Base-by-base conservation (phyloP, 2,888 invertebrate species). In the Ophion costatus region DNA sequence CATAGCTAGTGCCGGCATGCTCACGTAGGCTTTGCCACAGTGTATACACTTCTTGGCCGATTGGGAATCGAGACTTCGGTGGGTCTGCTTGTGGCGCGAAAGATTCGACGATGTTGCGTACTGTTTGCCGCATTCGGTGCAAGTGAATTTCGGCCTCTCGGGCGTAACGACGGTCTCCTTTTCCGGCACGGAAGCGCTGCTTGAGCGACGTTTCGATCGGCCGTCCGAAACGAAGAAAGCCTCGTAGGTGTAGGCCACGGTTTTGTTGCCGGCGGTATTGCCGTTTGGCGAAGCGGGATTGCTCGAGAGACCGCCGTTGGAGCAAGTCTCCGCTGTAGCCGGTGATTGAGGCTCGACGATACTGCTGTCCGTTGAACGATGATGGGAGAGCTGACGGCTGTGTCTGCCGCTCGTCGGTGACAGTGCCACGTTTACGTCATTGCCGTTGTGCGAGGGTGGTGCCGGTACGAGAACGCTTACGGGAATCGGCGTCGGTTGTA, bases 11-110 rank as follows among this genome's bases (percentile, higher is more conserved):
- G 99, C 99, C 0, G 99, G 99, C 99, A 99, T 99, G 90, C 98
- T 98, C 74, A 99, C 99, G 94, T 99, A 99, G n/a, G 98, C 98
- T 94, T 99, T 98, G 89, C 98, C 98, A 94, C 99, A 99, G 89
- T 98, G 98, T 91, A 97, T 97, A 94, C 99, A 99, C 91, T 98
- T 98, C 94, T 98, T 98, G 57, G 99, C 99, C 86, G 98, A 96
- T 89, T 98, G 97, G 2, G 98, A 98, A 94, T 99, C 97, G 61
- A 97, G 95, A 89, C 96, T 96, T 11, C 98, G 95, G 92, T 98
- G 98, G 0, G 98, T 98, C 94, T 98, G 98, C 91, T 98, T 97
- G 94, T 98, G 98, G 24, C 98, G 95, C 29, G 98, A 98, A 80
- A 98, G 95, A 92, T 98, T 98, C 45, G 98, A 98, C 0, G 98